A percentile compares a stretch with the other conserved stretches of the same genome.
These are phyloP conservation scores for Drosophila sulfurigaster DNA, from an alignment of 1,140 invertebrate species.

Conservation along the genomic window DNA sequence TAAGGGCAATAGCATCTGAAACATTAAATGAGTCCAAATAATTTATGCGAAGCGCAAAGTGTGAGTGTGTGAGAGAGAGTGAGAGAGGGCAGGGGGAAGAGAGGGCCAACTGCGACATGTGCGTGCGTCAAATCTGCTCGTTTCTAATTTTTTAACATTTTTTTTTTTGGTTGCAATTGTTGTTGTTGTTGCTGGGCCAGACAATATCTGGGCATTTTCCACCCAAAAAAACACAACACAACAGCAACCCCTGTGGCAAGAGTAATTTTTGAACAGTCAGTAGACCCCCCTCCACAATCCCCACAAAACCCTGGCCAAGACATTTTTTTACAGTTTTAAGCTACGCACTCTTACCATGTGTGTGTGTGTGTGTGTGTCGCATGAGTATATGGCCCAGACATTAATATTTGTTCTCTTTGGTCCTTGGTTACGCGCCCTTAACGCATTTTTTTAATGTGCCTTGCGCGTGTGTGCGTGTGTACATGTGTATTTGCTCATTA, in stretches of 20 bases:
- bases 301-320: not conserved
- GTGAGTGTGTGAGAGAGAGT: conserved; percentile 29
- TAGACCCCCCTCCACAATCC: conserved; percentile 5
- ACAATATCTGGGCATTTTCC: conserved; percentile 52
- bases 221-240: conserved; percentile 40
- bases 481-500: conserved; percentile 80
- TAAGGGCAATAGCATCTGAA: conserved; percentile 46
- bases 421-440: conserved; percentile 73
- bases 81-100: not conserved
- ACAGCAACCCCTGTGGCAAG: conserved; percentile 69
- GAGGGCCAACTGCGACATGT: conserved; percentile 54
- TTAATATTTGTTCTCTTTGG: conserved; percentile 75
- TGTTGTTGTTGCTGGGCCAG: conserved; percentile 16
- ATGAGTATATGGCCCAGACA: conserved; percentile 64
- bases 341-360: conserved; percentile 52
- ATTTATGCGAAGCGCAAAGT: conserved; percentile 65
- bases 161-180: conserved; percentile 24
- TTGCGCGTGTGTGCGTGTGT: conserved; percentile 25
- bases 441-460: conserved; percentile 77
- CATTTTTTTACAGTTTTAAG: conserved; percentile 61
- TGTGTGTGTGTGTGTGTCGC: conserved; percentile 21
- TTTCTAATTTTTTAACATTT: conserved; percentile 72
- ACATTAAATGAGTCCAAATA: conserved; percentile 82
- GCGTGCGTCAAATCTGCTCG: conserved; percentile 60
- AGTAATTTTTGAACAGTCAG: conserved; percentile 50